phyloP scores from a whole-genome alignment of 2,113 vertebrate species.

The Ptyas mucosa region DNA sequence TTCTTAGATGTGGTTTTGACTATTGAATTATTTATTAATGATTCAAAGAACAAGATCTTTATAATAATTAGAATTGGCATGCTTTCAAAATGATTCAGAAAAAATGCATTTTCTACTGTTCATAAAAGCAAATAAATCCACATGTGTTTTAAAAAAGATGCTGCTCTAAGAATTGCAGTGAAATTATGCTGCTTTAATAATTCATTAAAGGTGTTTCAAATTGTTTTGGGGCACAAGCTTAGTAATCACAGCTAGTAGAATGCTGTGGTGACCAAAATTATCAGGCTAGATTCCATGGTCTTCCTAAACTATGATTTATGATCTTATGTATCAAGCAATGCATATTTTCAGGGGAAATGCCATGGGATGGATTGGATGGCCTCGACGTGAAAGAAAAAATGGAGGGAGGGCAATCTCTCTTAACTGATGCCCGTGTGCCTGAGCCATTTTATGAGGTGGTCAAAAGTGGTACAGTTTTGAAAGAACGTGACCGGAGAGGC shows the following conservation, averaged over 20 bases:
- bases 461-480: slow-evolving; percentile 52
- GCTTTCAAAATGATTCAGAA: not conserved
- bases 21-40: not conserved
- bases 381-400: slow-evolving; percentile 57
- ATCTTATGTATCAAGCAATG: not conserved
- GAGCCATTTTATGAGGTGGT: slow-evolving; percentile 63
- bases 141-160: not conserved
- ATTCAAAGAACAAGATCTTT: not conserved
- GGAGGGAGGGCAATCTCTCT: slow-evolving; percentile 57
- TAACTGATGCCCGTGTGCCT: slow-evolving; percentile 55
- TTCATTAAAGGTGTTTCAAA: not conserved
- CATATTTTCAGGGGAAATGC: slow-evolving; percentile 59
- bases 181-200: not conserved
- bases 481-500: slow-evolving; percentile 49
- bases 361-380: slow-evolving; percentile 62
- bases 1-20: not conserved
- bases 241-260: not conserved
- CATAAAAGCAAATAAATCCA: not conserved
- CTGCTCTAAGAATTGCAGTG: not conserved
- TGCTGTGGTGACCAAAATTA: not conserved
- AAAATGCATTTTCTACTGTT: not conserved
- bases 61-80: not conserved
- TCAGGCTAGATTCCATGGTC: not conserved
- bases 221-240: not conserved
- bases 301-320: not conserved